Conservation (phyloP, 2,113 vertebrate genomes). For the Pipra filicauda region DNA sequence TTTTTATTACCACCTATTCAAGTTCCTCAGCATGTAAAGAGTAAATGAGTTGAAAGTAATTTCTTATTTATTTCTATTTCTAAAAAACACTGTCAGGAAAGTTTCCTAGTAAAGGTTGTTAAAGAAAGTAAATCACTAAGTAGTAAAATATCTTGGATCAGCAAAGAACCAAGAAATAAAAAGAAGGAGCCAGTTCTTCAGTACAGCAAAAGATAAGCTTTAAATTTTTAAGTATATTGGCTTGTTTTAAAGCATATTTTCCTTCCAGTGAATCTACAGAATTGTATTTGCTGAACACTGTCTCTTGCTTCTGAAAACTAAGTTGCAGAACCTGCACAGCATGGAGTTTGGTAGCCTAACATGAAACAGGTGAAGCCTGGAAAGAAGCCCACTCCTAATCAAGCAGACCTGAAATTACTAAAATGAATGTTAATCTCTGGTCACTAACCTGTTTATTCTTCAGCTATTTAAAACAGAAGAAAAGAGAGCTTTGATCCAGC, state of each 20-base stretch:
- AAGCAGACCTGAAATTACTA: neutral
- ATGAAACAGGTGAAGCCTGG: conserved; percentile 33
- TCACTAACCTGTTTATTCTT: conserved; percentile 50
- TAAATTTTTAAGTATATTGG: neutral
- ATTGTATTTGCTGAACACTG: neutral
- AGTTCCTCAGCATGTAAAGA: neutral
- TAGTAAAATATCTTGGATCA: neutral
- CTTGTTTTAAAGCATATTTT: neutral
- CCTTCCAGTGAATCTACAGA: neutral
- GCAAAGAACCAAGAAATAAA: neutral
- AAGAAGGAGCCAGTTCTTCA: neutral
- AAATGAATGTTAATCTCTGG: conserved; percentile 13
- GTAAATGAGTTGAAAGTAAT: neutral
- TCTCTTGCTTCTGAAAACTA: neutral
- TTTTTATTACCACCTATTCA: neutral
- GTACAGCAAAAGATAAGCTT: neutral
- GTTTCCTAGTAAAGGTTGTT: neutral
- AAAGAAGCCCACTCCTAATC: neutral
- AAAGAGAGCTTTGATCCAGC: conserved; percentile 59
- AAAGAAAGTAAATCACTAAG: neutral
- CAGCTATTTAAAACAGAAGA: conserved; percentile 7
- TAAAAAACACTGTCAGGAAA: neutral
- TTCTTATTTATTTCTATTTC: neutral
- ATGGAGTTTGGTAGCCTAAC: neutral
- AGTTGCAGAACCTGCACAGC: neutral